These are phyloP conservation scores for Odocoileus virginianus DNA, from an alignment of 2,113 vertebrate genomes.

Conservation along the genomic window DNA sequence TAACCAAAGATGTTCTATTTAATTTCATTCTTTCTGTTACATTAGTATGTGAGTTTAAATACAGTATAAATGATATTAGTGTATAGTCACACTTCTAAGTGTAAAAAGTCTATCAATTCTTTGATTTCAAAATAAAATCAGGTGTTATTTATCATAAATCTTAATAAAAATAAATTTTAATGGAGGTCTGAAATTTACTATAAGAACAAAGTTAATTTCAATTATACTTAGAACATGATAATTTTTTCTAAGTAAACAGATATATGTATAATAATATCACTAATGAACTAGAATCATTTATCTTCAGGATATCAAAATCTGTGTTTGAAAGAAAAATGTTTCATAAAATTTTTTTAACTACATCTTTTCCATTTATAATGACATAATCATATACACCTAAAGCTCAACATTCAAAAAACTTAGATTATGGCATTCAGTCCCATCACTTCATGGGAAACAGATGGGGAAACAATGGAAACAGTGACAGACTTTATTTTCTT, in stretches of 20 bases:
- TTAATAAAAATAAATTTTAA: slow-evolving; percentile 24
- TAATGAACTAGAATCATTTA: slow-evolving; percentile 50
- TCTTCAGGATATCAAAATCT: slow-evolving; percentile 54
- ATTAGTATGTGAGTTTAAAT: not conserved
- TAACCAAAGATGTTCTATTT: not conserved
- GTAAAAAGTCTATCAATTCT: slow-evolving; percentile 52
- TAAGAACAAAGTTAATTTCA: not conserved
- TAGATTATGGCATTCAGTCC: not conserved
- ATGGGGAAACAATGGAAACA: not conserved
- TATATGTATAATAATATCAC: not conserved
- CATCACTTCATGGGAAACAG: not conserved
- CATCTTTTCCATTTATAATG: slow-evolving; percentile 60
- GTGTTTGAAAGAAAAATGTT: slow-evolving; percentile 68
- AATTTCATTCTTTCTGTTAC: not conserved
- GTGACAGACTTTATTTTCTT: not conserved
- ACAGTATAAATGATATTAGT: not conserved
- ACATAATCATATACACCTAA: slow-evolving; percentile 25
- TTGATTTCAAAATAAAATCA: slow-evolving; percentile 45
- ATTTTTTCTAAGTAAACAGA: not conserved
- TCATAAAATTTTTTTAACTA: slow-evolving; percentile 74
- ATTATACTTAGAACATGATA: not conserved
- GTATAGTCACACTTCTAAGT: not conserved
- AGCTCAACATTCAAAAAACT: not conserved
- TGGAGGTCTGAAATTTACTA: not conserved
- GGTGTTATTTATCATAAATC: slow-evolving; percentile 1